Evolutionary conservation across 2,888 invertebrate species (phyloP), one percentile per base, ranked within the genome.

Genomic region (Artemia sinica): DNA sequence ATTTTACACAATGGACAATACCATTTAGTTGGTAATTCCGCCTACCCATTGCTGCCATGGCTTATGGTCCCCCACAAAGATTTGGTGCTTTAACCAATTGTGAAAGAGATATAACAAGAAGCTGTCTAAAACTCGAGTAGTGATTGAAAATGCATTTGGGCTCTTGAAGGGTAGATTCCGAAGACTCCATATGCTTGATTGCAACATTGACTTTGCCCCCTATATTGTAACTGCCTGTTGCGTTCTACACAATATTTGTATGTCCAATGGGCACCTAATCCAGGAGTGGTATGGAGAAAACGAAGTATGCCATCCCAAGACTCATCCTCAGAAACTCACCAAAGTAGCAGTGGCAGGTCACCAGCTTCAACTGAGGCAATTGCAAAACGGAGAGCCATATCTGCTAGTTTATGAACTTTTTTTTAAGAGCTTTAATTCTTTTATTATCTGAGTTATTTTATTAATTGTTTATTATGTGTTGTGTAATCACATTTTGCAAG

Each of bases 1-100:
- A n/a, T 4, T n/a, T n/a, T 13, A 52, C 58, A 52, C 14, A n/a
- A 52, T n/a, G 13, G 14, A 14, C 58, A 14, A 52, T 13, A 14
- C 13, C 4, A 52, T 14, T n/a, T 52, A 52, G 13, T 52, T n/a
- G 58, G 58, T n/a, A 14, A 52, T 52, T 52, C 58, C 14, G 58
- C 58, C 14, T 52, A 52, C 14, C 58, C 58, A 14, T 52, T 52
- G 58, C 14, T 52, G 14, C 13, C 58, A n/a, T 52, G 58, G 58
- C 58, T 52, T 52, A 52, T 52, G 58, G 58, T 52, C 13, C 58
- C 58, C 13, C 14, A 52, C 58, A 52, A 52, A 52, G 58, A 52
- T 14, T n/a, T 52, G 58, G 58, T n/a, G 13, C 58, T n/a, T 14
- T 52, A n/a, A 52, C 4, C 4, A n/a, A n/a, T 13, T n/a, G 58